These are phyloP conservation scores for Adineta ricciae DNA, from an alignment of 2,888 invertebrate genomes.

Conservation along the genomic window DNA sequence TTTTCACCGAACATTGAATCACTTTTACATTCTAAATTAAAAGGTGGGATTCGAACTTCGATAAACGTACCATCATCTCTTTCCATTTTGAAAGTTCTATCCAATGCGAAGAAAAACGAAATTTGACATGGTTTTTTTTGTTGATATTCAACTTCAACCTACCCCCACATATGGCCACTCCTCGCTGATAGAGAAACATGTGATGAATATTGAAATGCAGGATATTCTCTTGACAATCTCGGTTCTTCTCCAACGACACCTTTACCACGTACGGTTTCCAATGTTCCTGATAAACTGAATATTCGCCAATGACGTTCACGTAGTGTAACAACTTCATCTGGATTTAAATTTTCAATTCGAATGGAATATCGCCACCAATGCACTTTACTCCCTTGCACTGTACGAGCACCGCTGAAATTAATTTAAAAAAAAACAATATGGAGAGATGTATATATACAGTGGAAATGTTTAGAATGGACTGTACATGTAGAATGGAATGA, in stretches of 20 bases:
- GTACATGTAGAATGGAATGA: constrained; percentile 75
- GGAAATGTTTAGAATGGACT: no score
- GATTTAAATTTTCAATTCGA: constrained; percentile 75
- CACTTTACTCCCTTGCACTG: not conserved
- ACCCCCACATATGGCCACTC: constrained; percentile 85
- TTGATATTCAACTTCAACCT: not conserved
- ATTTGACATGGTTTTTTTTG: not conserved
- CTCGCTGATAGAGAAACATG: constrained; percentile 92
- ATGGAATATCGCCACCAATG: constrained; percentile 90
- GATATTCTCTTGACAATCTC: constrained; percentile 69
- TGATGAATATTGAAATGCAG: constrained; percentile 94
- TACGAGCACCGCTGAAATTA: not conserved
- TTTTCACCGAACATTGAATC: constrained; percentile 43
- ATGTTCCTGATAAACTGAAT: constrained; percentile 72
- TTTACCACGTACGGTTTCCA: constrained; percentile 78
- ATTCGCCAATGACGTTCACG: constrained; percentile 96
- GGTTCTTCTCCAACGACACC: constrained; percentile 95
- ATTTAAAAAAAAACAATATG: no score
- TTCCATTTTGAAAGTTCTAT: constrained; percentile 91
- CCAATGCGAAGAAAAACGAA: no score
- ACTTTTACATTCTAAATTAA: constrained; percentile 84
- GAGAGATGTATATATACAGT: not conserved
- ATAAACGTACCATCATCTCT: constrained; percentile 89
- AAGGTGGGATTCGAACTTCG: constrained; percentile 92
- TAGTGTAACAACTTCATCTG: constrained; percentile 72